phyloP scores from a whole-genome alignment of 2,888 invertebrate species.

The Parthenolecanium corni region DNA sequence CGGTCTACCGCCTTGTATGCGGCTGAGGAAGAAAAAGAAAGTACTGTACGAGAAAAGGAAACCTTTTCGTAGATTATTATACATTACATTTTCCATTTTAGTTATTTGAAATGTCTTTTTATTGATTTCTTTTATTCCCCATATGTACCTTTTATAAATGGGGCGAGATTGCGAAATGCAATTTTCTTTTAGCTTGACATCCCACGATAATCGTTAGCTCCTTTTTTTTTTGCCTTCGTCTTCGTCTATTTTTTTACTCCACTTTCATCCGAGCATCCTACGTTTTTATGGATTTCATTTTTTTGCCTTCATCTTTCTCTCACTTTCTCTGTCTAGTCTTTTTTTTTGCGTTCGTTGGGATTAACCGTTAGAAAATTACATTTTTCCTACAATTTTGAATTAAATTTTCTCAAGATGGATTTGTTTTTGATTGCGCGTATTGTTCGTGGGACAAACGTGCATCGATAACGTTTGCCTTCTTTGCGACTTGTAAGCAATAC shows the following conservation, averaged over 20 bases:
- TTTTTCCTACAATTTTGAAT: too few relatives aligned
- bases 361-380: slow-evolving; percentile 4
- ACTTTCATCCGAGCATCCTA: neutral
- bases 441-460: too few relatives aligned
- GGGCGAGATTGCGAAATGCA: slow-evolving; percentile 28
- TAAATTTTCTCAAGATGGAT: too few relatives aligned
- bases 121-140: slow-evolving; percentile 28
- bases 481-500: too few relatives aligned
- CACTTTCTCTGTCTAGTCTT: neutral
- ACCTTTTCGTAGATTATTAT: slow-evolving; percentile 24
- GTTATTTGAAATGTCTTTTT: slow-evolving; percentile 29
- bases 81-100: slow-evolving; percentile 29
- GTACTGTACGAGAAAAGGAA: neutral
- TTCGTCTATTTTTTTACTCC: neutral
- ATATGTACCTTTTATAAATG: slow-evolving; percentile 26
- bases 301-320: neutral
- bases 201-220: slow-evolving; percentile 26
- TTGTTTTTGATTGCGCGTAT: too few relatives aligned
- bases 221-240: neutral
- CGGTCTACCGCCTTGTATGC: neutral
- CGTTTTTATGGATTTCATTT: neutral
- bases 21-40: neutral
- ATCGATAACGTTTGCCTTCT: too few relatives aligned
- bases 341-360: slow-evolving; percentile 1
- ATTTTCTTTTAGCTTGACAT: slow-evolving; percentile 28